Base-by-base conservation (phyloP, 1,140 invertebrate genomes). In the Plodia interpunctella region DNA sequence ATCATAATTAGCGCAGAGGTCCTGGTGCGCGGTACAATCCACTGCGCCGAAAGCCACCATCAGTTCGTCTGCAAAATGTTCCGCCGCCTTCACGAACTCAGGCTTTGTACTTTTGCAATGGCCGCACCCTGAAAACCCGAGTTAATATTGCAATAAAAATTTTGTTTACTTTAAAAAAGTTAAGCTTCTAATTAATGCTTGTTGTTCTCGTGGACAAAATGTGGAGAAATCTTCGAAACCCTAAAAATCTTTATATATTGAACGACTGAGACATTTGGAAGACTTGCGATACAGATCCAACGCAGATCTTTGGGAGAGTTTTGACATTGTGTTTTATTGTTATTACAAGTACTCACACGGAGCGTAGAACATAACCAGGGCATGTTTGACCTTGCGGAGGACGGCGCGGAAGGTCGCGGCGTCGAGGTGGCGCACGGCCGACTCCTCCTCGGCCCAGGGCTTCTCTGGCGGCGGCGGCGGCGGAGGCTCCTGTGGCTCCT, bases 81-180 rank as follows among this genome's bases (percentile, higher is more conserved):
- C 93, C 8, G 97, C 96, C 4, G 96, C 95, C 44, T 90, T 90
- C 15, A 91, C 92, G 76, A 95, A 96, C 84, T 97, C 95, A 13
- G 96, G 96, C 83, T 98, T 97, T 0, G 96, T 94, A 69, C 93
- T 94, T 77, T 97, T 97, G 80, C 97, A 98, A 83, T 97, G 96
- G 6, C 96, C 96, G 88, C 97, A 98, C 96, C 96, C 96, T 97
- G 71, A 8, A 5, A 44, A n/a, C n/a, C n/a, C n/a, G n/a, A n/a
- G n/a, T n/a, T n/a, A n/a, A n/a, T n/a, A n/a, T n/a, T n/a, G n/a
- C n/a, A n/a, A n/a, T n/a, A n/a, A n/a, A n/a, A n/a, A n/a, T n/a
- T n/a, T n/a, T n/a, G n/a, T n/a, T n/a, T n/a, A n/a, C n/a, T n/a
- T n/a, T n/a, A n/a, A n/a, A n/a, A n/a, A n/a, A n/a, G n/a, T n/a